Base-by-base conservation (phyloP, 2,888 invertebrate genomes). In the Torymus tubicola region DNA sequence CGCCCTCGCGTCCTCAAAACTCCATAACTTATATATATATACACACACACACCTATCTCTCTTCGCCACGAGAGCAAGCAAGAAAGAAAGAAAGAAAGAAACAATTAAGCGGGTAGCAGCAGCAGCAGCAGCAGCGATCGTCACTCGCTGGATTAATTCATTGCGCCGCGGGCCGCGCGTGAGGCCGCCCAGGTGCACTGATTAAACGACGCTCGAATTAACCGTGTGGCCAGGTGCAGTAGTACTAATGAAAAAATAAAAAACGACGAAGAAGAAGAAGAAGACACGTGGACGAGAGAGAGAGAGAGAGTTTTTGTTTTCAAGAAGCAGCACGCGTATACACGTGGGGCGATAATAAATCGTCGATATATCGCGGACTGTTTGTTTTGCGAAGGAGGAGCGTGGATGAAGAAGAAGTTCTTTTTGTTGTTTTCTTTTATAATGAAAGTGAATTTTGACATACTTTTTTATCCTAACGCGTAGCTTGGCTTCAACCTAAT, bases 61-160 rank as follows among this genome's bases (percentile, higher is more conserved):
- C 21, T 21, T 55, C 31, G 24, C 69, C 5, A 5, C 12, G 16
- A 21, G 53, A 3, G 13, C 2, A 21, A 21, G 63, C 31, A 14
- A 55, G 42, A 12, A 67, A 42, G 10, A 18, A 55, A 10, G 55
- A 3, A n/a, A 60, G 64, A 80, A 67, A 71, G 71, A 76, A 80
- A 80, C 76, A 80, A 80, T 80, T 80, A 76, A 76, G 64, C 70
- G 24, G n/a, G n/a, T n/a, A n/a, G n/a, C 50, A 8, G 53, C 14
- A 42, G 16, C 5, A 50, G n/a, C 50, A 8, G 53, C 14, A 42
- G 16, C 5, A 50, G n/a, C 83, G 83, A 86, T 85, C 85, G 83
- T 85, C 86, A 85, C 86, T 85, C 85, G 52, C 83, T 84, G 87
- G 87, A 87, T 87, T 87, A 87, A 87, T 87, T 87, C 86, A 85